Conservation (phyloP, 2,113 vertebrate genomes). For the Pseudolaguvia tuberculata region DNA sequence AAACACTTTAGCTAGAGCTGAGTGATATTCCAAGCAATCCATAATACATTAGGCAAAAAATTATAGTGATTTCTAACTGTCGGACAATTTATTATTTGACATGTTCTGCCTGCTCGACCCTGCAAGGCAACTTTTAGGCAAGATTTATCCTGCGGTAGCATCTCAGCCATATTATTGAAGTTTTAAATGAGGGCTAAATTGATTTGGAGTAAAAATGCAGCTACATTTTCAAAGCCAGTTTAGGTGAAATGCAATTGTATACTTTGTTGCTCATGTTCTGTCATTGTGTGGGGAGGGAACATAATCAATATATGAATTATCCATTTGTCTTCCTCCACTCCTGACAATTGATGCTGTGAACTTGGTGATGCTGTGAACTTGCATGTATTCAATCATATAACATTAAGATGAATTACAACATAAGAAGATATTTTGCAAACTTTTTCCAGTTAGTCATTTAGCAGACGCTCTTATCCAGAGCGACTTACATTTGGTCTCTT, state of each 20-base stretch:
- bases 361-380: constrained; percentile 6
- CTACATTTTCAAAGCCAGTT: constrained; percentile 78
- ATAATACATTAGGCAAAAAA: constrained; percentile 99
- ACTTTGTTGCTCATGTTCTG: constrained; percentile 64
- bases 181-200: constrained; percentile 84
- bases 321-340: not conserved
- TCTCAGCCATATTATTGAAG: constrained; percentile 86
- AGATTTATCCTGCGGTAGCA: constrained; percentile 86
- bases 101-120: constrained; percentile 90
- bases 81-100: constrained; percentile 94
- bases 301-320: constrained; percentile 2
- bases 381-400: not conserved
- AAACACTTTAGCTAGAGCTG: constrained; percentile 92
- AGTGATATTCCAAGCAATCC: constrained; percentile 99
- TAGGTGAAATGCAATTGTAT: constrained; percentile 73
- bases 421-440: too few relatives aligned
- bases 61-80: constrained; percentile 99
- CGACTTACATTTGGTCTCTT: too few relatives aligned
- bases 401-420: not conserved
- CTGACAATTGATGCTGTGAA: constrained; percentile 14
- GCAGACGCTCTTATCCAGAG: too few relatives aligned
- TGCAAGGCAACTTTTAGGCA: constrained; percentile 82
- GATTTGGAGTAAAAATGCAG: constrained; percentile 77
- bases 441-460: too few relatives aligned
- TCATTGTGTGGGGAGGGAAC: constrained; percentile 31